These are phyloP conservation scores for Morone chrysops DNA, from an alignment of 2,113 vertebrate genomes.

Conservation along the genomic window DNA sequence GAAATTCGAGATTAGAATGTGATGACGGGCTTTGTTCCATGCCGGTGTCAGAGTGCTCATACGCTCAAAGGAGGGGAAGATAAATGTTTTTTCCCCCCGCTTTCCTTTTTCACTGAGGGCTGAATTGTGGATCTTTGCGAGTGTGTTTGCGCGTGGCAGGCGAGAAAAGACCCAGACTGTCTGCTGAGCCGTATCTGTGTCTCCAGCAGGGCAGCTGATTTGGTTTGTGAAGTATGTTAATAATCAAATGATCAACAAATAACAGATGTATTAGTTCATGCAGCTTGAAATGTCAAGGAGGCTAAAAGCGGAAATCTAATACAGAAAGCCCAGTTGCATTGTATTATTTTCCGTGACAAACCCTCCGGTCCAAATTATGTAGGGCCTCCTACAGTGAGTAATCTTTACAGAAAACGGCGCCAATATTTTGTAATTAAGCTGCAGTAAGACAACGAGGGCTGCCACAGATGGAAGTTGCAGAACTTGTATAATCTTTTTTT, in stretches of 20 bases:
- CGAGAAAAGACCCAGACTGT: conserved; percentile 65
- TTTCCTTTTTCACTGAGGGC: conserved; percentile 67
- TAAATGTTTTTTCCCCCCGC: conserved; percentile 64
- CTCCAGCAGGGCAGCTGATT: conserved; percentile 87
- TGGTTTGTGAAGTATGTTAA: conserved; percentile 90
- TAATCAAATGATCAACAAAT: conserved; percentile 91
- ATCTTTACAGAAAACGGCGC: conserved; percentile 86
- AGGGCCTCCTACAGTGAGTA: conserved; percentile 86
- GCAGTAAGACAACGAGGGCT: conserved; percentile 74
- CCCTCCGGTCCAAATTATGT: conserved; percentile 87
- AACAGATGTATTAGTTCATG: conserved; percentile 91
- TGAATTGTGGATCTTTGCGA: conserved; percentile 66
- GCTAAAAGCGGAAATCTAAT: conserved; percentile 89
- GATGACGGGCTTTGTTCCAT: conserved; percentile 82
- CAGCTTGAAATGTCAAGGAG: conserved; percentile 89
- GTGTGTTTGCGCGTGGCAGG: conserved; percentile 56
- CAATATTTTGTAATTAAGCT: conserved; percentile 88
- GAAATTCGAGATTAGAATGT: conserved; percentile 83
- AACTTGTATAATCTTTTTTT: conserved; percentile 72
- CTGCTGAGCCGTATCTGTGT: conserved; percentile 75
- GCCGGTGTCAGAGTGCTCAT: conserved; percentile 75
- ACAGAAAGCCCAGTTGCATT: conserved; percentile 86
- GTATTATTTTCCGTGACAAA: conserved; percentile 87
- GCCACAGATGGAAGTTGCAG: conserved; percentile 75
- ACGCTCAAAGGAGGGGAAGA: conserved; percentile 76